Evolutionary conservation across 2,888 invertebrate species (phyloP).

Genomic region (Macaria liturata): DNA sequence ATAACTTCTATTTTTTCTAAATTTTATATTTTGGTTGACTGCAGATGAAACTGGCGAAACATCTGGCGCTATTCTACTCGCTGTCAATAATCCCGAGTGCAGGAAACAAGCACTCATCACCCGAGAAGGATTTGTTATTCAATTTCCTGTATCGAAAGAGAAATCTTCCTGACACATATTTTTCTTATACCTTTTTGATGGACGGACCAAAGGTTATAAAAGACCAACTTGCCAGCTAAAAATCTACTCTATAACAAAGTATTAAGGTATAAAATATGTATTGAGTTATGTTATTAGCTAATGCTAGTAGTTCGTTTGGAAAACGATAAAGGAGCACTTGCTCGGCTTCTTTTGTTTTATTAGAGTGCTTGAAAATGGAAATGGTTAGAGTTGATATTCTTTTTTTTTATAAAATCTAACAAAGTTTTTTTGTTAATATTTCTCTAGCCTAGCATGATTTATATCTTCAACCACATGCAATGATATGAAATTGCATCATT

Average conservation of each 20-base stretch:
- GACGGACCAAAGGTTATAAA: slow-evolving; percentile 21
- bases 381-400: too few species aligned
- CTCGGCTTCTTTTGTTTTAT: slow-evolving; percentile 11
- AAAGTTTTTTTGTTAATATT: too few species aligned
- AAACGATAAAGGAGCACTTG: slow-evolving; percentile 15
- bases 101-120: slow-evolving; percentile 34
- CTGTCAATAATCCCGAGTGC: slow-evolving; percentile 24
- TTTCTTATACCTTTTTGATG: slow-evolving; percentile 27
- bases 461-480: too few species aligned
- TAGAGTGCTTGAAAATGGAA: too few species aligned
- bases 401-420: too few species aligned
- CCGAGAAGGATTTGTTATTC: slow-evolving; percentile 37
- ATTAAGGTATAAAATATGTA: not conserved
- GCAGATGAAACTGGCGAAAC: too few species aligned
- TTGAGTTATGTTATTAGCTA: not conserved
- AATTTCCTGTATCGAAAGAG: slow-evolving; percentile 37
- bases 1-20: too few species aligned
- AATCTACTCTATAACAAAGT: not conserved
- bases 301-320: slow-evolving; percentile 16
- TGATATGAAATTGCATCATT: too few species aligned
- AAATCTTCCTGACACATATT: slow-evolving; percentile 26
- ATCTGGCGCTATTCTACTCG: too few species aligned
- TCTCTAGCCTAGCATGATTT: too few species aligned
- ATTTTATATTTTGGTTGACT: too few species aligned
- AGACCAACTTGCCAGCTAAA: not conserved